Conservation (phyloP, 2,888 invertebrate species). For the Amphipyra berbera region DNA sequence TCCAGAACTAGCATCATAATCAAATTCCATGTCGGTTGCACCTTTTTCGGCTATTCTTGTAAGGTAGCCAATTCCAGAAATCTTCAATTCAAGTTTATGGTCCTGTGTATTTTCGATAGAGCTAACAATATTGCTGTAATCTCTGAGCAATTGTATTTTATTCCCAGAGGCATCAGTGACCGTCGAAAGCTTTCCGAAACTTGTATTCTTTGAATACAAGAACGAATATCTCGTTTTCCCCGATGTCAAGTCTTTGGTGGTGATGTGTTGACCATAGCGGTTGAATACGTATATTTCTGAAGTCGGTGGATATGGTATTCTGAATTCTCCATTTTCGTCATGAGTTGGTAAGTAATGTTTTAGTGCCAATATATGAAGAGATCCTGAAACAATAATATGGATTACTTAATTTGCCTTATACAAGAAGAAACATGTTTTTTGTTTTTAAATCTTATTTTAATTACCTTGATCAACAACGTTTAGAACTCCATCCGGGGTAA, state of each 20-base stretch:
- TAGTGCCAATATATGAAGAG: slow-evolving; percentile 94
- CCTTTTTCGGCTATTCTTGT: slow-evolving; percentile 97
- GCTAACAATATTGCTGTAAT: slow-evolving; percentile 97
- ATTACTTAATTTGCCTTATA: background rate
- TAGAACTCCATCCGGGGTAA: slow-evolving; percentile 98
- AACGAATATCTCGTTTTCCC: slow-evolving; percentile 98
- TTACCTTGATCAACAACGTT: slow-evolving; percentile 98
- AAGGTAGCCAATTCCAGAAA: slow-evolving; percentile 97
- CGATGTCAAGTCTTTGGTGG: slow-evolving; percentile 98
- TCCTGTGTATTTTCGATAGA: slow-evolving; percentile 98
- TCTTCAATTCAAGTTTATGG: slow-evolving; percentile 97
- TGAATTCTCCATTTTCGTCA: slow-evolving; percentile 97
- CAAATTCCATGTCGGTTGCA: slow-evolving; percentile 96
- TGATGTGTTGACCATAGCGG: slow-evolving; percentile 98
- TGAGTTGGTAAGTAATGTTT: slow-evolving; percentile 96
- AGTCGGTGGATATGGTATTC: slow-evolving; percentile 97
- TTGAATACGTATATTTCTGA: slow-evolving; percentile 98
- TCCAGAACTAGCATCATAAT: slow-evolving; percentile 97
- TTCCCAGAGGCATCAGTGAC: slow-evolving; percentile 98
- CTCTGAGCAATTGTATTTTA: slow-evolving; percentile 96
- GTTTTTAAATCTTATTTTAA: background rate
- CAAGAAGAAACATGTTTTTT: background rate
- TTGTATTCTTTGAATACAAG: slow-evolving; percentile 98
- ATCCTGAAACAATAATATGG: slow-evolving; percentile 85
- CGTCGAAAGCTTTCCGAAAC: slow-evolving; percentile 97